phyloP scores from a whole-genome alignment of 2,113 vertebrate species.

The Prinia subflava region DNA sequence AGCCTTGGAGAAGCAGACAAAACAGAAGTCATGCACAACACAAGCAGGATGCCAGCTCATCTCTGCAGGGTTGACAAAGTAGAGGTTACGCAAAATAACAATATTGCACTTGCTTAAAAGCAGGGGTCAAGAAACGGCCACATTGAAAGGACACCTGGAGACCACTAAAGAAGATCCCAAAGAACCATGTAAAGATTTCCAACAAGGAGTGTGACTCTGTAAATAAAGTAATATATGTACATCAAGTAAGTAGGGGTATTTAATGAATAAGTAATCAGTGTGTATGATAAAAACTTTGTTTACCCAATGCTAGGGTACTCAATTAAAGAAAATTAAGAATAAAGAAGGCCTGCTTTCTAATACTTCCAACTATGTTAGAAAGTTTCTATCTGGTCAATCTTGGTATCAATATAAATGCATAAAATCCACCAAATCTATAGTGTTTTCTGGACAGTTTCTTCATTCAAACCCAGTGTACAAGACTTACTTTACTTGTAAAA shows the following conservation, averaged over 20 bases:
- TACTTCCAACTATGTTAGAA: neutral
- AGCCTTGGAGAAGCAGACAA: neutral
- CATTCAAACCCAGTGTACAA: neutral
- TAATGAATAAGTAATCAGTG: neutral
- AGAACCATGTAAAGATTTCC: neutral
- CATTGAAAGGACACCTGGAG: neutral
- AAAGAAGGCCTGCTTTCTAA: neutral
- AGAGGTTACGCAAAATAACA: accelerated
- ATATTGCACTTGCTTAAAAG: neutral
- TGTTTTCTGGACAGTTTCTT: neutral
- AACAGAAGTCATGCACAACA: neutral
- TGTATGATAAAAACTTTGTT: neutral
- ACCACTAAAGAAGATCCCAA: neutral
- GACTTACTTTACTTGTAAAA: neutral
- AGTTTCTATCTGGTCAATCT: neutral
- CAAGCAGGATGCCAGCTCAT: neutral
- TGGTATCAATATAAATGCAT: neutral
- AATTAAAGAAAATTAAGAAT: neutral
- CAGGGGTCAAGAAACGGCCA: neutral
- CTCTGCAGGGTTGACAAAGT: neutral
- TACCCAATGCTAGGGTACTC: neutral
- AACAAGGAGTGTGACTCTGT: neutral
- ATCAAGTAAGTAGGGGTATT: neutral
- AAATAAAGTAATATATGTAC: neutral
- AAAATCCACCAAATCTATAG: neutral